Percentiles rank a stretch among this genome's conserved stretches.
Conservation (phyloP, 1,140 invertebrate genomes). For the Halesus radiatus region DNA sequence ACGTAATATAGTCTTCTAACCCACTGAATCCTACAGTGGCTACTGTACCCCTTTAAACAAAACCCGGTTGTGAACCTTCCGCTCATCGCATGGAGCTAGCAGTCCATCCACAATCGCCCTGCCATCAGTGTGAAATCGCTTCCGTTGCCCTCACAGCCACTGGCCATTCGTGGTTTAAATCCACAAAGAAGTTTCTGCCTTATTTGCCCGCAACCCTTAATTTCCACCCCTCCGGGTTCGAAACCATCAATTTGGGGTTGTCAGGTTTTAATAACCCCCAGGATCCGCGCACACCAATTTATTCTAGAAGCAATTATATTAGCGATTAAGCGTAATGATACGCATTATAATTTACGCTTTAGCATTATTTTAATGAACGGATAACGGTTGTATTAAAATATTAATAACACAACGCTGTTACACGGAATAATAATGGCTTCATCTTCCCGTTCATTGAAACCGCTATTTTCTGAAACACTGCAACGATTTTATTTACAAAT, state of each 20-base stretch:
- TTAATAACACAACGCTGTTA: conserved; percentile 15
- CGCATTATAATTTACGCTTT: conserved; percentile 52
- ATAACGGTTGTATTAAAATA: conserved; percentile 45
- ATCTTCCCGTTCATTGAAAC: too few species aligned
- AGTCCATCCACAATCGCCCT: too few species aligned
- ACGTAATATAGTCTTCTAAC: too few species aligned
- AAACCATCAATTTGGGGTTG: conserved; percentile 54
- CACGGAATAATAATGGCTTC: too few species aligned
- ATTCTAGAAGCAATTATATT: conserved; percentile 53
- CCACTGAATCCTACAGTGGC: too few species aligned
- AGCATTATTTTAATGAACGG: conserved; percentile 47
- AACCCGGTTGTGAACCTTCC: too few species aligned
- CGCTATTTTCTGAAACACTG: too few species aligned
- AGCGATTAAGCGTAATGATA: conserved; percentile 53
- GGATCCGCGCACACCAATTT: conserved; percentile 48
- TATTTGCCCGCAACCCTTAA: conserved; percentile 45
- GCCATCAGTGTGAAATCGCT: conserved; percentile 48
- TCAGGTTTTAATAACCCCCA: conserved; percentile 54
- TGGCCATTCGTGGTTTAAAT: conserved; percentile 46
- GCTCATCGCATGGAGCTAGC: too few species aligned
- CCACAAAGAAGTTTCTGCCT: conserved; percentile 54
- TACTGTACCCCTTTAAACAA: too few species aligned
- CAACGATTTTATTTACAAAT: too few species aligned
- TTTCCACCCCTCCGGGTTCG: conserved; percentile 15
- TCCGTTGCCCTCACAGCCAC: conserved; percentile 43